Base-by-base conservation (phyloP, 2,113 vertebrate species). In the Panurus biarmicus region DNA sequence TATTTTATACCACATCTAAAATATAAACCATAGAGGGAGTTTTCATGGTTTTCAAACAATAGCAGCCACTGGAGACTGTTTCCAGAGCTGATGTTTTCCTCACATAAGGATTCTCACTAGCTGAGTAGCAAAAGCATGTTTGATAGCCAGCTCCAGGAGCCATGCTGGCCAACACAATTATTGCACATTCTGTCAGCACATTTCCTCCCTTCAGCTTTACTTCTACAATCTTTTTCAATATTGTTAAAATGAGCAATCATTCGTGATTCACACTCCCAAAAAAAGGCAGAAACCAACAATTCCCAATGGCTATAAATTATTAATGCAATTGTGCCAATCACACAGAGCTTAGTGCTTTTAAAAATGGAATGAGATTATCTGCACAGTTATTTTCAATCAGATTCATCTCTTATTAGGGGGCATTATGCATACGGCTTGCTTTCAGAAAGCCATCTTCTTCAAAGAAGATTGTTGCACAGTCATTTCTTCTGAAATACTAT, bases 291-390 rank as follows among this genome's bases (percentile, higher is more conserved):
- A 94, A 90, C 64, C 93, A 96, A 90, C 94, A 95, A 89, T 95
- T 96, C 93, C 96, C 95, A 87, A 40, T 92, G 92, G 95, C 83
- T 87, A 93, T 93, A 87, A 94, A 95, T 95, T 96, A 96, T 96
- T 97, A 96, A 97, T 96, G 93, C 72, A 94, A 93, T 96, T 93
- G 91, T 94, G 94, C 88, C 95, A 95, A 92, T 94, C 96, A 96
- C 93, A 86, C 50, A 87, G 88, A 92, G 88, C 86, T 94, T 76
- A 67, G 89, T 89, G 89, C 93, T 92, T 94, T 95, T 95, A 93
- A 92, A 96, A 95, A 95, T 91, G 95, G 94, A 91, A 95, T 87
- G 80, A 91, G 69, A 88, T 82, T 80, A 95, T 84, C 87, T 90
- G 82, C 72, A 89, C 57, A 80, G 85, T 89, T 92, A 79, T 94